phyloP scores from a whole-genome alignment of 2,113 vertebrate species.

The Brienomyrus longianalis region DNA sequence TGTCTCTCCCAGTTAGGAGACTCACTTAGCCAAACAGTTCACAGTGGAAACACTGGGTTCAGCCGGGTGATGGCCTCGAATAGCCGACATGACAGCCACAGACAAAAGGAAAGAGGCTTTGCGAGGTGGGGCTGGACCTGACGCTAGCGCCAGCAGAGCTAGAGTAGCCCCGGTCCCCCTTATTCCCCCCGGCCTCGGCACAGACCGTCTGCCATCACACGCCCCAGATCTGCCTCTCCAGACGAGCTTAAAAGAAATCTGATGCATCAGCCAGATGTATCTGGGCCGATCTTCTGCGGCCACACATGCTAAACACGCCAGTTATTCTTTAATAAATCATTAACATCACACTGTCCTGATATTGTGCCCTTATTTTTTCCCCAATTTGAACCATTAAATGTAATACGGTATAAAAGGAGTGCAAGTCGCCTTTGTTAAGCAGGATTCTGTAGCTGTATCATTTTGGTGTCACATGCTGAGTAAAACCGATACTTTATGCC shows the following conservation, averaged over 20 bases:
- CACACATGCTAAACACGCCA: neutral
- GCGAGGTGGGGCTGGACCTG: neutral
- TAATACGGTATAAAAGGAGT: neutral
- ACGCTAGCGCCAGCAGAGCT: neutral
- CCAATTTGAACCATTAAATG: neutral
- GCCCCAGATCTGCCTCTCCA: neutral
- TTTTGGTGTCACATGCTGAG: neutral
- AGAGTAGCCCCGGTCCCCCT: neutral
- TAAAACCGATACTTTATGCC: neutral
- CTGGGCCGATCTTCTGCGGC: constrained; percentile 5
- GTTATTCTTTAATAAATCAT: neutral
- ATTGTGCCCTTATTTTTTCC: neutral
- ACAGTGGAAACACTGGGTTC: neutral
- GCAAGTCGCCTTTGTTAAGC: neutral
- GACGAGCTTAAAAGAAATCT: constrained; percentile 11
- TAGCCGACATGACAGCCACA: neutral
- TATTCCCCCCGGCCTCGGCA: neutral
- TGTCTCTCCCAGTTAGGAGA: neutral
- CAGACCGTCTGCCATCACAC: neutral
- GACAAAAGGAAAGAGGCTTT: neutral
- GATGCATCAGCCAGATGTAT: constrained; percentile 35
- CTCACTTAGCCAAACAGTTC: neutral
- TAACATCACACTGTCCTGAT: neutral
- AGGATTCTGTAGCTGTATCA: neutral
- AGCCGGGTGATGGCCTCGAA: neutral